Evolutionary conservation across 2,113 vertebrate genomes (phyloP).

Genomic region (Microtus oregoni): DNA sequence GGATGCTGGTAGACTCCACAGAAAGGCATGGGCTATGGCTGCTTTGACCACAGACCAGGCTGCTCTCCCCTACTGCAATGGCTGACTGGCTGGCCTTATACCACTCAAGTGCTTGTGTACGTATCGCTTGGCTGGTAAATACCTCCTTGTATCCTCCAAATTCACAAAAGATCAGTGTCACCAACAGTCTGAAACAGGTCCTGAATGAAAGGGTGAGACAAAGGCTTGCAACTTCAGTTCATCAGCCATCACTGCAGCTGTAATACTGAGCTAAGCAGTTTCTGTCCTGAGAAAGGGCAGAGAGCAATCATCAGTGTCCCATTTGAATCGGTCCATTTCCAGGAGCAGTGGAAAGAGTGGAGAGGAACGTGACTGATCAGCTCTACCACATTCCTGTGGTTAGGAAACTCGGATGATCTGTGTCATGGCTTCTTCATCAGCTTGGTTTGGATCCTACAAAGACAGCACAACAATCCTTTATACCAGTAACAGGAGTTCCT

Average conservation of each 20-base stretch:
- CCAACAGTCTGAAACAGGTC: slow-evolving; percentile 65
- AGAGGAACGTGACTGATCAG: slow-evolving; percentile 73
- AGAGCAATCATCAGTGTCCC: slow-evolving; percentile 79
- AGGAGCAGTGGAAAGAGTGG: slow-evolving; percentile 76
- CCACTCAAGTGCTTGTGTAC: slow-evolving; percentile 75
- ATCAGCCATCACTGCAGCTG: slow-evolving; percentile 75
- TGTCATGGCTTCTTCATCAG: slow-evolving; percentile 94
- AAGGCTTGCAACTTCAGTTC: slow-evolving; percentile 68
- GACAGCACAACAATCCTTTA: slow-evolving; percentile 38
- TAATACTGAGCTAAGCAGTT: slow-evolving; percentile 81
- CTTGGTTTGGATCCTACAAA: slow-evolving; percentile 91
- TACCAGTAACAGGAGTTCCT: background rate
- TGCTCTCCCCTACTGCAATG: slow-evolving; percentile 56
- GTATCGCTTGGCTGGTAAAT: slow-evolving; percentile 52
- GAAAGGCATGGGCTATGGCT: slow-evolving; percentile 60
- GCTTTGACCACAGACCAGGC: slow-evolving; percentile 14
- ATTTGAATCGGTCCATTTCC: slow-evolving; percentile 74
- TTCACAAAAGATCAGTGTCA: slow-evolving; percentile 71
- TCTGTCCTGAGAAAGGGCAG: slow-evolving; percentile 84
- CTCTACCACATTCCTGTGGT: slow-evolving; percentile 75
- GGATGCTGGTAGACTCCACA: slow-evolving; percentile 57
- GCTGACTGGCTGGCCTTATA: slow-evolving; percentile 61
- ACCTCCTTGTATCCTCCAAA: slow-evolving; percentile 70
- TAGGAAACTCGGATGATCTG: slow-evolving; percentile 97
- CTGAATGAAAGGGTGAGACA: slow-evolving; percentile 70